Base-by-base conservation (phyloP, 2,113 vertebrate genomes). In the Pseudolaguvia tuberculata region DNA sequence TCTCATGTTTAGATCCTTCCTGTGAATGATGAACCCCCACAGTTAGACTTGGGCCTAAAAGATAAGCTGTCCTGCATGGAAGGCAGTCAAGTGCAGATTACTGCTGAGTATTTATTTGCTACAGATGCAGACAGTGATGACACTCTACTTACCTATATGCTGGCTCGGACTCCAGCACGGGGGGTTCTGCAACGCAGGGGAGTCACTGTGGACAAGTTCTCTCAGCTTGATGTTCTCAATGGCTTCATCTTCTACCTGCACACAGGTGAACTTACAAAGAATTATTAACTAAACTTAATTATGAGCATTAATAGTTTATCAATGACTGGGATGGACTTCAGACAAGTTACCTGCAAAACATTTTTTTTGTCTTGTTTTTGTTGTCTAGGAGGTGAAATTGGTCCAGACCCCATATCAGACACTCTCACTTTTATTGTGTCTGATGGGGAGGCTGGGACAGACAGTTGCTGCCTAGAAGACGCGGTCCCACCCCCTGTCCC, bases 351-450 rank as follows among this genome's bases (percentile, higher is more conserved):
- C n/a, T 47, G 12, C n/a, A 18, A 48, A 15, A 48, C 14, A 48
- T 15, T 10, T 52, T 3, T 45, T 73, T 39, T 20, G 14, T 58
- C 5, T 68, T 29, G 20, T n/a, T 57, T 53, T 66, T 42, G 4
- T n/a, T 76, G 15, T 78, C 10, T 51, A 87, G 77, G 90, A 18
- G 90, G 86, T 17, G 91, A 93, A 84, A 89, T 93, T 47, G 91
- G 90, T 18, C 75, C 84, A 0, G 0, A 14, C 17, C 59, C 87
- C 0, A 27, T 21, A 5, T 58, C 52, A 0, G 88, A 90, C 80
- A 86, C 80, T 0, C 77, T 92, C 0, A 83, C 87, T 0, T 75
- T 93, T 31, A 85, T 92, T 77, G 88, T 88, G 77, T 93, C 90
- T 0, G 87, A 91, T 3, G 79, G 85, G 23, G 87, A 89, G 56